phyloP scores from a whole-genome alignment of 2,113 vertebrate species.

The Jaculus jaculus region DNA sequence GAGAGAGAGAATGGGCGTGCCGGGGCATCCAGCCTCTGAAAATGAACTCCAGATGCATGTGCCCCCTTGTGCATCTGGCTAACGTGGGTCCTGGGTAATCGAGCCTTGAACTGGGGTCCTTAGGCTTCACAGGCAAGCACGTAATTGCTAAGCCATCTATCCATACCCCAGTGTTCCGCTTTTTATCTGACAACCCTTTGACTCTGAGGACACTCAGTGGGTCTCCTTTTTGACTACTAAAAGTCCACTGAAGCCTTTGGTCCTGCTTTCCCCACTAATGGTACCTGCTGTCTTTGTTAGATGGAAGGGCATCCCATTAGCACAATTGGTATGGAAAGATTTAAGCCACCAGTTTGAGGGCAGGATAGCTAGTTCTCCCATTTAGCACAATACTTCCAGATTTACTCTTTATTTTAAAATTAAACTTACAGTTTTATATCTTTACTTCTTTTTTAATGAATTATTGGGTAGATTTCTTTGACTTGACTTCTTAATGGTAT shows the following conservation, averaged over 20 bases:
- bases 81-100: too few species aligned
- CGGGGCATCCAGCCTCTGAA: too few species aligned
- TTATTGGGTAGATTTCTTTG: not conserved
- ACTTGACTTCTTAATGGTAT: not conserved
- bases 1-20: too few species aligned
- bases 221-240: not conserved
- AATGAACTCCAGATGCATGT: too few species aligned
- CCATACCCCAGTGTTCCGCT: not conserved
- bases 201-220: not conserved
- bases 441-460: not conserved
- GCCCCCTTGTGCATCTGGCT: too few species aligned
- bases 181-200: not conserved
- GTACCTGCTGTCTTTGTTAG: not conserved
- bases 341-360: not conserved
- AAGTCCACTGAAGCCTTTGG: not conserved
- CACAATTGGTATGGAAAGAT: fast-evolving
- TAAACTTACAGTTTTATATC: not conserved
- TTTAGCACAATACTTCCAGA: not conserved
- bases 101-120: too few species aligned
- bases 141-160: too few species aligned
- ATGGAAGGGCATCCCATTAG: not conserved
- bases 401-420: not conserved
- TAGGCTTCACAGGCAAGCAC: too few species aligned
- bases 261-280: not conserved
- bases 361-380: not conserved